A percentile compares a stretch with the other conserved stretches of the same genome.
Evolutionary conservation across 2,113 vertebrate genomes (phyloP).

Genomic region (Emberiza fucata): DNA sequence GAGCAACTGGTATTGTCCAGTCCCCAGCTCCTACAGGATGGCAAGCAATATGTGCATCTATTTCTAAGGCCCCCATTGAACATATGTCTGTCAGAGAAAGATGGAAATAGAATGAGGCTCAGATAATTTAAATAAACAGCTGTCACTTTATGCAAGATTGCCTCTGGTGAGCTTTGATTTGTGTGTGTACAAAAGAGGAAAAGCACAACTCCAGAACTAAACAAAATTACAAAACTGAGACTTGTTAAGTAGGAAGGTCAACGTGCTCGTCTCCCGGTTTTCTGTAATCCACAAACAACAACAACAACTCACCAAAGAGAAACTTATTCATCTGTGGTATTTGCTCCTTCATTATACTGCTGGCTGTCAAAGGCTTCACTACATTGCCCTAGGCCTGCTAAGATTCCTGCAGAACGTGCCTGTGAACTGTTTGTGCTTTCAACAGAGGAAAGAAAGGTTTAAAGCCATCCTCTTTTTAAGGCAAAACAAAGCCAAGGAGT

Average conservation of each 20-base stretch:
- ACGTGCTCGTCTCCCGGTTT: neutral
- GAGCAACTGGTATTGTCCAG: conserved; percentile 63
- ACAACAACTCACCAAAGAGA: neutral
- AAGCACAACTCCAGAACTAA: neutral
- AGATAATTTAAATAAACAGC: conserved; percentile 75
- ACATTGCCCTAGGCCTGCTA: neutral
- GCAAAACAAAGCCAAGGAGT: neutral
- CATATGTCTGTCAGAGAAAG: conserved; percentile 71
- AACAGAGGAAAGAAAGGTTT: neutral
- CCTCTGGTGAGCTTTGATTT: conserved; percentile 71
- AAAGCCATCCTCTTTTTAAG: neutral
- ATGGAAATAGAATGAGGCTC: conserved; percentile 53
- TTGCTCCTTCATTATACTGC: conserved; percentile 13
- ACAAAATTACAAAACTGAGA: neutral
- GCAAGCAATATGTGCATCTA: conserved; percentile 69
- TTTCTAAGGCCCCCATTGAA: conserved; percentile 53
- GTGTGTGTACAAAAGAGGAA: neutral
- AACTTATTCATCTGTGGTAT: conserved; percentile 8
- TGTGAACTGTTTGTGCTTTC: neutral
- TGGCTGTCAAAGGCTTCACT: conserved; percentile 7
- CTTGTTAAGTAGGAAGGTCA: neutral
- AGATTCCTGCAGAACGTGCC: neutral
- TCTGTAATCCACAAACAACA: neutral
- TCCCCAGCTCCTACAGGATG: conserved; percentile 38
- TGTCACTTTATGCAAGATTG: conserved; percentile 70